Evolutionary conservation across 2,113 vertebrate species (phyloP).

Genomic region (Dicrurus megarhynchus): DNA sequence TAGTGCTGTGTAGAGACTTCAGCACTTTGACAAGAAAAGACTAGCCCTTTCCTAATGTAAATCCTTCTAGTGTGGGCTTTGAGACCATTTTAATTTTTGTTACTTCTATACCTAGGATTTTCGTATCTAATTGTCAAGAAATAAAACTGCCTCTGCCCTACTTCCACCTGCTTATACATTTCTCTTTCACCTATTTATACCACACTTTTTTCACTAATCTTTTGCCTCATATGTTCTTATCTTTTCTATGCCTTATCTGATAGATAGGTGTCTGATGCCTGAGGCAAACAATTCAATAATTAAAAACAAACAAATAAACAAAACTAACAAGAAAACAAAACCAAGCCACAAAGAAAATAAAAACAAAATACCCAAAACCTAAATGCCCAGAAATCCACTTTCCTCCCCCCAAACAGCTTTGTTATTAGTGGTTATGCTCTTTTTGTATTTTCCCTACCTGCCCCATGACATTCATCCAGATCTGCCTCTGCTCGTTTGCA

Average conservation of each 20-base stretch:
- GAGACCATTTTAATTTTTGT: background rate
- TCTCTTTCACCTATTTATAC: background rate
- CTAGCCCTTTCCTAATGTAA: background rate
- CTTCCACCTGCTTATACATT: background rate
- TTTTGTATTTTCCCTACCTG: background rate
- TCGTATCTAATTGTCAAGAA: background rate
- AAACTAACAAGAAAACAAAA: background rate
- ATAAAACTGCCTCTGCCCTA: background rate
- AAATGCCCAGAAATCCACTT: background rate
- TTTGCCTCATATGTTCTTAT: background rate
- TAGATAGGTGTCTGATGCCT: background rate
- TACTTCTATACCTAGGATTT: background rate
- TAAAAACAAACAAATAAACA: background rate
- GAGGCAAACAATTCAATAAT: background rate
- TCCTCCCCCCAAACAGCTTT: accelerated
- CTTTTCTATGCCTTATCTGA: background rate
- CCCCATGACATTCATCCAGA: accelerated
- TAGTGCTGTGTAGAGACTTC: background rate
- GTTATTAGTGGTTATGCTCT: background rate
- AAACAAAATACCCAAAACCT: background rate
- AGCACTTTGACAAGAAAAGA: background rate
- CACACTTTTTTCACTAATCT: background rate
- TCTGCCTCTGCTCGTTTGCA: background rate
- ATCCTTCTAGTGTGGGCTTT: background rate
- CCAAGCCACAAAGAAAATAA: background rate